phyloP scores from a whole-genome alignment of 2,797 vertebrate species.

The Morus bassanus region DNA sequence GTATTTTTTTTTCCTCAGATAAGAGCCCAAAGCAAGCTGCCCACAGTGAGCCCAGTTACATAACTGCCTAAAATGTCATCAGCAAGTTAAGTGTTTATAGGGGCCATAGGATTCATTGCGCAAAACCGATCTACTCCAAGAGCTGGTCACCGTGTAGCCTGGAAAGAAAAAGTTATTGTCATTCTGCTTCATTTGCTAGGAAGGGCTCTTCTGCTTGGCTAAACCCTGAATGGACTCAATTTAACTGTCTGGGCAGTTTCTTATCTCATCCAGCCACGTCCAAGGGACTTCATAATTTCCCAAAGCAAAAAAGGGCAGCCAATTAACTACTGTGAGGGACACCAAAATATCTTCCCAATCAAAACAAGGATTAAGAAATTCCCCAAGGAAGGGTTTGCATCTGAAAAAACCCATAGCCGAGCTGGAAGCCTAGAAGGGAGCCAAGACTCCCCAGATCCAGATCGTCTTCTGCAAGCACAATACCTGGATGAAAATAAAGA shows the following conservation, averaged over 20 bases:
- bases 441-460: neutral
- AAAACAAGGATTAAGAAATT: neutral
- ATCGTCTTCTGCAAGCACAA: neutral
- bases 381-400: neutral
- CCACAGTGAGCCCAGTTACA: neutral
- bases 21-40: neutral
- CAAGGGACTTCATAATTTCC: neutral
- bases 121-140: neutral
- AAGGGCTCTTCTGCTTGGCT: neutral
- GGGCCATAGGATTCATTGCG: neutral
- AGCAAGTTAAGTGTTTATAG: neutral
- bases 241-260: neutral
- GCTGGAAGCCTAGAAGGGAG: neutral
- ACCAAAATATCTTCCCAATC: neutral
- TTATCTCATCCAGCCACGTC: neutral
- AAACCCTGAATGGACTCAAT: neutral
- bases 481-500: neutral
- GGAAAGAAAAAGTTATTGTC: neutral
- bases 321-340: neutral
- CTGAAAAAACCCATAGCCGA: neutral
- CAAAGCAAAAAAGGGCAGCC: neutral
- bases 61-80: neutral
- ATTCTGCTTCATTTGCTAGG: neutral
- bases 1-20: neutral
- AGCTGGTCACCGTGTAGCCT: neutral